Conservation (phyloP, 2,888 invertebrate species). For the Leptothorax acervorum region DNA sequence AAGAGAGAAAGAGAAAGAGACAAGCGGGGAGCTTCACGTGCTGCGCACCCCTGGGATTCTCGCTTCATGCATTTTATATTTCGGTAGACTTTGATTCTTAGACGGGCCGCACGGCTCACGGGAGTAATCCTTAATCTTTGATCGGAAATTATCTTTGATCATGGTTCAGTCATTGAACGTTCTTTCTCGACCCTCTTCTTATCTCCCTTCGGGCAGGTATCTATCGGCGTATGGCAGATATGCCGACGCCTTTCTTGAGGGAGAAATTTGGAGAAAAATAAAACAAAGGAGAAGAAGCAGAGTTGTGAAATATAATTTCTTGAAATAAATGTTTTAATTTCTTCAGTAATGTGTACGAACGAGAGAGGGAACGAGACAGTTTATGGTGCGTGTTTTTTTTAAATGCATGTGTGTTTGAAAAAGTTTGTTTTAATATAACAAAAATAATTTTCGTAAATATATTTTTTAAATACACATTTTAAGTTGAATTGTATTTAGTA, state of each 20-base stretch:
- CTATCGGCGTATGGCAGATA: slow-evolving; percentile 17
- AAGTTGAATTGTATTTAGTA: neutral
- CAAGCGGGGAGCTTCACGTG: slow-evolving; percentile 37
- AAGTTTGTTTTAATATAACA: neutral
- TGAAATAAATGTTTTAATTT: slow-evolving; percentile 55
- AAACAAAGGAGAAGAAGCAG: neutral
- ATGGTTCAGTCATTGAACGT: slow-evolving; percentile 75
- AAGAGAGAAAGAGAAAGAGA: neutral
- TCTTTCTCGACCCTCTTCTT: slow-evolving; percentile 59
- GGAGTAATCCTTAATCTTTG: slow-evolving; percentile 84
- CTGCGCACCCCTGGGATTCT: slow-evolving; percentile 75
- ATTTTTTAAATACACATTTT: neutral
- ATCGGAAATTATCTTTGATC: slow-evolving; percentile 84
- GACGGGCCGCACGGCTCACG: slow-evolving; percentile 75
- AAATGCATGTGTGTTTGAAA: neutral
- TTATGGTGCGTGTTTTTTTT: neutral
- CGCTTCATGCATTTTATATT: slow-evolving; percentile 85
- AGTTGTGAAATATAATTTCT: neutral
- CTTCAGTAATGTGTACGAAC: neutral
- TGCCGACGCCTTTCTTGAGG: slow-evolving; percentile 9
- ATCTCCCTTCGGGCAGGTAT: slow-evolving; percentile 59
- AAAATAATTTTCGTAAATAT: neutral
- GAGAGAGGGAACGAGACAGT: neutral
- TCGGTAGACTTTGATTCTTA: slow-evolving; percentile 83
- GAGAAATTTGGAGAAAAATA: neutral